Evolutionary conservation across 2,113 vertebrate species (phyloP).

Genomic region (Rhynchopsitta pachyrhyncha): DNA sequence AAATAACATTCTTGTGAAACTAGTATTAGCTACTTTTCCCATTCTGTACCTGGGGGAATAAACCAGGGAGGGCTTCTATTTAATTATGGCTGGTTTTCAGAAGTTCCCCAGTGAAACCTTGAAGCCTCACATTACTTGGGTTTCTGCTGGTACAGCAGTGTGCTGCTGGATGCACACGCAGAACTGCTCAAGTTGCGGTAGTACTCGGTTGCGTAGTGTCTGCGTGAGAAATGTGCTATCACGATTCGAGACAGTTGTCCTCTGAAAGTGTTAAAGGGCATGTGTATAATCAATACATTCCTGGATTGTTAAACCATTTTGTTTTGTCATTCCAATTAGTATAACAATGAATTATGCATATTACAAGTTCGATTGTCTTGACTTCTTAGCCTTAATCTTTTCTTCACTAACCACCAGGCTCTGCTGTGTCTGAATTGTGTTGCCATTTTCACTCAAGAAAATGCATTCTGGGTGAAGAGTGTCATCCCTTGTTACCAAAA

Average conservation of each 20-base stretch:
- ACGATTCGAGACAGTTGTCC: background rate
- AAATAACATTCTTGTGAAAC: background rate
- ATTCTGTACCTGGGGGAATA: background rate
- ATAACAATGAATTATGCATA: background rate
- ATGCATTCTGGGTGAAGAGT: background rate
- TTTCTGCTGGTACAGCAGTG: rapidly evolving
- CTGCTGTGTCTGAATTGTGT: background rate
- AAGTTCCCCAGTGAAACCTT: background rate
- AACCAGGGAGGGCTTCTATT: background rate
- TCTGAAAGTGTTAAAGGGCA: background rate
- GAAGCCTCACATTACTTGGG: background rate
- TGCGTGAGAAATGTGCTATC: background rate
- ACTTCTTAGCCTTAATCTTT: background rate
- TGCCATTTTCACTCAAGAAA: rapidly evolving
- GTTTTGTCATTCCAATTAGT: background rate
- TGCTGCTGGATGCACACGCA: rapidly evolving
- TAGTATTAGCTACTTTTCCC: background rate
- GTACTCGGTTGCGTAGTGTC: too few relatives aligned
- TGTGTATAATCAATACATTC: background rate
- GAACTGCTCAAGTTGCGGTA: background rate
- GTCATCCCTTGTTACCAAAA: background rate
- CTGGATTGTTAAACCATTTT: background rate
- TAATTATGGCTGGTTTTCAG: background rate
- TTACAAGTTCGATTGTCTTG: background rate
- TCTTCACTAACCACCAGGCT: background rate